Evolutionary conservation across 2,888 invertebrate genomes (phyloP).

Genomic region (Digitonthophagus gazella): DNA sequence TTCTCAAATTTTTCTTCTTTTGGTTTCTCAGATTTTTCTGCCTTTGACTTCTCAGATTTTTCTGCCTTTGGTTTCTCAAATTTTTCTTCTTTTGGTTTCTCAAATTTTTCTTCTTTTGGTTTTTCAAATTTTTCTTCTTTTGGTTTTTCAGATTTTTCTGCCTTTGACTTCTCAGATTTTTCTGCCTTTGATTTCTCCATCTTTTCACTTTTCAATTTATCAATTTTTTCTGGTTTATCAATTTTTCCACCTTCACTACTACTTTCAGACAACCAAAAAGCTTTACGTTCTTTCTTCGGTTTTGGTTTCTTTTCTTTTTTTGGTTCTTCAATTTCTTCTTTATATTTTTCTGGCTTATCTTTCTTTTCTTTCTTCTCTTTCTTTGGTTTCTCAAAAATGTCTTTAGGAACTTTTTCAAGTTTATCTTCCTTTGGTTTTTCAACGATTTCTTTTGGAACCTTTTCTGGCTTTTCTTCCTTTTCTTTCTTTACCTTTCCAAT

Average conservation of each 20-base stretch:
- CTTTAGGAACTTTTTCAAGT: no score
- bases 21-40: neutral
- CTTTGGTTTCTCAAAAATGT: no score
- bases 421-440: no score
- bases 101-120: neutral
- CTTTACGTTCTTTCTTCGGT: neutral
- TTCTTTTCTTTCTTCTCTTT: no score
- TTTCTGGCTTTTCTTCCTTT: no score
- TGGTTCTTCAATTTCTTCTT: neutral
- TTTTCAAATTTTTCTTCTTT: neutral
- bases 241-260: neutral
- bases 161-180: neutral
- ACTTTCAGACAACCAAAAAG: neutral
- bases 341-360: no score
- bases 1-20: neutral
- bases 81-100: neutral
- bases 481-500: no score
- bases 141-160: neutral
- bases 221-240: neutral
- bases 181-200: neutral
- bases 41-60: neutral
- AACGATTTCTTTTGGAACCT: no score
- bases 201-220: neutral
- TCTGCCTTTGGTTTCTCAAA: neutral
- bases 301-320: neutral